Evolutionary conservation across 1,140 invertebrate genomes (phyloP), one percentile per base, ranked within the genome.

Genomic region (Dinoponera quadriceps): DNA sequence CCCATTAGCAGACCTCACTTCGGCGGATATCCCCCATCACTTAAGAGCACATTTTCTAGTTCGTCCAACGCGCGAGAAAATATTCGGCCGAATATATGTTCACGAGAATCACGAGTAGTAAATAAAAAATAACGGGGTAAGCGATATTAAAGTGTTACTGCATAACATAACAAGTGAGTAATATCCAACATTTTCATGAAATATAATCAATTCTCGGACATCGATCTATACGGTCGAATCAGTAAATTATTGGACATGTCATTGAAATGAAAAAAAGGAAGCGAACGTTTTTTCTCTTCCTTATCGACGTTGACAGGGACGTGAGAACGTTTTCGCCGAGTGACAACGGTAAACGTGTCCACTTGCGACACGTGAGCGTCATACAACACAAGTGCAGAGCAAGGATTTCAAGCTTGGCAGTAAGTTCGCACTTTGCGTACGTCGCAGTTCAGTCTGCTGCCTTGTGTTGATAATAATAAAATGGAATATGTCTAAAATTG

Each of bases 381-480:
- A 51, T 44, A 71, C 49, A 27, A 22, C 49, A 54, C 49, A 71
- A 71, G 25, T 54, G 66, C 16, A 16, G n/a, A 54, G 25, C 49
- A 71, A 55, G 25, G 66, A 71, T 71, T 71, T 29, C 27, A 5
- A 49, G 54, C 27, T 49, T 16, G 49, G 29, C 3, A 71, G n/a
- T 54, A 71, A 71, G 27, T 54, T 71, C 11, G 18, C 66, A 29
- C 27, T 54, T 71, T 29, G 27, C 18, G 65, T 9, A 29, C 11
- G 66, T 20, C n/a, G 2, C 66, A 29, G 18, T 16, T 4, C 27
- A 20, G 27, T 49, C 49, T 33, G n/a, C 49, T 33, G n/a, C 25
- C 33, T 71, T 54, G 66, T 16, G 27, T 71, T 71, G 54, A 54
- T 44, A 65, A 44, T 71, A 71, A 66, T 44, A 49, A 71, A 71